phyloP scores from a whole-genome alignment of 2,113 vertebrate genomes.

The Etia nguti region DNA sequence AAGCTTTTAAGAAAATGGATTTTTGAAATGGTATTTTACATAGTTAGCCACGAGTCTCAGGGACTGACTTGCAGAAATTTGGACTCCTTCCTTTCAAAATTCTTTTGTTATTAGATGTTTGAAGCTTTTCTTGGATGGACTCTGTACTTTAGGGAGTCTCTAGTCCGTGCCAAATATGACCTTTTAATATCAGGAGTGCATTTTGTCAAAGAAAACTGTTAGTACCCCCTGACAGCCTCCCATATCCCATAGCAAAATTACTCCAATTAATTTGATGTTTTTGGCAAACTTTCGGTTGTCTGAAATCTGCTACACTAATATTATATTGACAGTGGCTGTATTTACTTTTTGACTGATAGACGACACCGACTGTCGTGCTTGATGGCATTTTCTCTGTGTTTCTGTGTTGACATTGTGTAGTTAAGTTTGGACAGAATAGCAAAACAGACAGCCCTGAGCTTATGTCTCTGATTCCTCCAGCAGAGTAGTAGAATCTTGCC shows the following conservation, averaged over 20 bases:
- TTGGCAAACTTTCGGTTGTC: background rate
- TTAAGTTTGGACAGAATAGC: background rate
- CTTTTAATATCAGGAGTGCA: background rate
- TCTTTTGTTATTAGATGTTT: background rate
- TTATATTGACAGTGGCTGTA: background rate
- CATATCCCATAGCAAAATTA: background rate
- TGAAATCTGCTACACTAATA: background rate
- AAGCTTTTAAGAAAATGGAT: background rate
- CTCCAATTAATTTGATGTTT: background rate
- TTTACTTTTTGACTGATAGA: background rate
- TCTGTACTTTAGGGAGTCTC: background rate
- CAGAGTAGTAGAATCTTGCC: background rate
- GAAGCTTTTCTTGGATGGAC: background rate
- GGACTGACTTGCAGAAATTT: background rate
- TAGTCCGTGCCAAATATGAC: background rate
- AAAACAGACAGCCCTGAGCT: background rate
- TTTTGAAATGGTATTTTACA: background rate
- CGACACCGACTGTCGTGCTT: background rate
- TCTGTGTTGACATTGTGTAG: background rate
- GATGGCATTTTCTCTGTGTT: background rate
- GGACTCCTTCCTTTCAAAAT: background rate
- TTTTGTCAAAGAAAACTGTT: background rate
- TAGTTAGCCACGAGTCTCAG: background rate
- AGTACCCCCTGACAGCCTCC: background rate
- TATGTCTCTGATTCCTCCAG: background rate